A percentile compares a stretch with the other conserved stretches of the same genome.
Evolutionary conservation across 2,888 invertebrate species (phyloP).

Genomic region (Apantesis nais): DNA sequence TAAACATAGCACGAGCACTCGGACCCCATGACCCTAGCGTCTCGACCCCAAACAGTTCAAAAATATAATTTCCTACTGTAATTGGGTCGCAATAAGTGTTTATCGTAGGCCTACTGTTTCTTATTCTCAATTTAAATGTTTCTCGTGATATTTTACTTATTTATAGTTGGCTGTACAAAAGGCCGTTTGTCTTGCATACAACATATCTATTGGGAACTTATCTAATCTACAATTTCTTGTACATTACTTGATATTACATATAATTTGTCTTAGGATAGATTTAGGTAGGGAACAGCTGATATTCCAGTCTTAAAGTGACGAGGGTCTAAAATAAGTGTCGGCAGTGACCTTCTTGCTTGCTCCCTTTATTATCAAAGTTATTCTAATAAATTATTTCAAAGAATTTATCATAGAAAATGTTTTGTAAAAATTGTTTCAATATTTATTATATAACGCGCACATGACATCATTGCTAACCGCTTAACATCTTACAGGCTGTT

Average conservation of each 20-base stretch:
- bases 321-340: background rate
- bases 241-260: background rate
- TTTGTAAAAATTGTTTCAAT: no score
- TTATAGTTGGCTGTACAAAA: slow-evolving; percentile 22
- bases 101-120: slow-evolving; percentile 50
- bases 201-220: slow-evolving; percentile 21
- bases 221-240: background rate
- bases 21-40: no score
- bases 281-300: background rate
- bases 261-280: background rate
- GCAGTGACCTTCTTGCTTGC: no score
- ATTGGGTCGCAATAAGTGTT: no score
- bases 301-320: no score
- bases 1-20: no score
- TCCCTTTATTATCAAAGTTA: no score
- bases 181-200: slow-evolving; percentile 22
- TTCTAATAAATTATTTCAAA: no score
- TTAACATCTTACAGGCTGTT: background rate
- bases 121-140: slow-evolving; percentile 38
- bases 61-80: no score
- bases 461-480: background rate
- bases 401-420: no score
- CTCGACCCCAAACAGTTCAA: no score
- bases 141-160: slow-evolving; percentile 50
- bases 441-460: background rate